Percentiles rank a stretch among this genome's conserved stretches.
Conservation (phyloP, 2,888 invertebrate species). For the Cerastis leucographa region DNA sequence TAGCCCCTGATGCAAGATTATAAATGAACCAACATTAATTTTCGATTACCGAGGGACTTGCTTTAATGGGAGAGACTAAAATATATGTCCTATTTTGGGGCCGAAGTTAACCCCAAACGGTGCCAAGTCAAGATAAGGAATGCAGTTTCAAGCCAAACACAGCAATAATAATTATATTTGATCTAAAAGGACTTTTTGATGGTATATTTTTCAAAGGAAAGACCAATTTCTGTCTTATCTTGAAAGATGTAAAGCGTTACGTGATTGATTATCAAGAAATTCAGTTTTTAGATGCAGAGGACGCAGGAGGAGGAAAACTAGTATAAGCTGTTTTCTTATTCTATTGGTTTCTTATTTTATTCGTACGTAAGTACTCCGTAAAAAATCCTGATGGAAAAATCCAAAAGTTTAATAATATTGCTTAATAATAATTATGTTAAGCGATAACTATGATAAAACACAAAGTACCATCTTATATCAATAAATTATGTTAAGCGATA, state of each 20-base stretch:
- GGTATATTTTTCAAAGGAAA: conserved; percentile 2
- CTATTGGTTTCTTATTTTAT: neutral
- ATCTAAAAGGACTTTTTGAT: conserved; percentile 14
- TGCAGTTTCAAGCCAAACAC: conserved; percentile 55
- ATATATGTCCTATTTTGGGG: conserved; percentile 48
- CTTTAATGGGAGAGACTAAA: conserved; percentile 53
- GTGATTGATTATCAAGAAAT: neutral
- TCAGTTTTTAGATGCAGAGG: neutral
- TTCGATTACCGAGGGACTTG: conserved; percentile 44
- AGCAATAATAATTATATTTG: conserved; percentile 57
- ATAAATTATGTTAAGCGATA: too few species aligned
- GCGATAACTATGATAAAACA: too few species aligned
- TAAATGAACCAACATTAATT: conserved; percentile 48
- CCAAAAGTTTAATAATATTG: too few species aligned
- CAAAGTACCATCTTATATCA: too few species aligned
- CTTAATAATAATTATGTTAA: too few species aligned
- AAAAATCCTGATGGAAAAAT: too few species aligned
- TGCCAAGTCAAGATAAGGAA: conserved; percentile 60
- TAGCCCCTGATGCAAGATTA: conserved; percentile 12
- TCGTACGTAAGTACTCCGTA: too few species aligned
- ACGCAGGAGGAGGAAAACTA: neutral
- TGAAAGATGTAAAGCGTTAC: neutral
- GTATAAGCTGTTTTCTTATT: neutral
- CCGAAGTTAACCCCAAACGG: conserved; percentile 52
- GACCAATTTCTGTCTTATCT: neutral